Evolutionary conservation across 2,797 vertebrate genomes (phyloP).

Genomic region (Vultur gryphus): DNA sequence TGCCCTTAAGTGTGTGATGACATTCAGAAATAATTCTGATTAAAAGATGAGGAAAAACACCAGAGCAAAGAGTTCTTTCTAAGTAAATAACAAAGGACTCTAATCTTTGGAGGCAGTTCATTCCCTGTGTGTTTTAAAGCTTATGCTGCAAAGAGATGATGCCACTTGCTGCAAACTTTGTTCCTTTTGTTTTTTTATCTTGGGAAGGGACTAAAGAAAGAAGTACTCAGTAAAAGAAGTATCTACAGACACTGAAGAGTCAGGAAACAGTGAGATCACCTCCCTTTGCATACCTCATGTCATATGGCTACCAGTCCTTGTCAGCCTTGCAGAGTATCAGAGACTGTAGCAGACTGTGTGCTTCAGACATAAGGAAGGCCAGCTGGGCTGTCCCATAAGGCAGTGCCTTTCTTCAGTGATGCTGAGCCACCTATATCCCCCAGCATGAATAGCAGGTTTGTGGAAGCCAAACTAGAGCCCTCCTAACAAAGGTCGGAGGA

Average conservation of each 20-base stretch:
- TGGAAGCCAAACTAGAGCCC: neutral
- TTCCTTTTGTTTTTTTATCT: conserved; percentile 12
- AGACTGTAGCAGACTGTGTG: neutral
- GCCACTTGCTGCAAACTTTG: neutral
- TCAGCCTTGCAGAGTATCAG: neutral
- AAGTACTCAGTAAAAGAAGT: neutral
- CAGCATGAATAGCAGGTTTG: neutral
- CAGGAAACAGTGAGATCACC: neutral
- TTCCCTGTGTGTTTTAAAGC: conserved; percentile 19
- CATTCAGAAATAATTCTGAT: neutral
- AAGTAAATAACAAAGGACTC: conserved; percentile 4
- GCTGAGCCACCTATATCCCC: neutral
- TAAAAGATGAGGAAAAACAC: neutral
- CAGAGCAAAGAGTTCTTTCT: neutral
- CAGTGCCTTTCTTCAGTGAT: neutral
- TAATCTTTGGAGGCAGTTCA: neutral
- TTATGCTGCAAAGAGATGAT: neutral
- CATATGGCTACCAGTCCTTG: neutral
- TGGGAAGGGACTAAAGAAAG: neutral
- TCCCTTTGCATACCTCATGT: neutral
- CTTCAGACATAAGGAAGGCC: neutral
- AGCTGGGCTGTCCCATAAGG: conserved; percentile 27
- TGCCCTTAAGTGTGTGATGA: neutral
- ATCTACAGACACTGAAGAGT: neutral
- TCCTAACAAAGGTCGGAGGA: neutral